phyloP scores from a whole-genome alignment of 2,888 invertebrate species.

The Tenthredo distinguenda region DNA sequence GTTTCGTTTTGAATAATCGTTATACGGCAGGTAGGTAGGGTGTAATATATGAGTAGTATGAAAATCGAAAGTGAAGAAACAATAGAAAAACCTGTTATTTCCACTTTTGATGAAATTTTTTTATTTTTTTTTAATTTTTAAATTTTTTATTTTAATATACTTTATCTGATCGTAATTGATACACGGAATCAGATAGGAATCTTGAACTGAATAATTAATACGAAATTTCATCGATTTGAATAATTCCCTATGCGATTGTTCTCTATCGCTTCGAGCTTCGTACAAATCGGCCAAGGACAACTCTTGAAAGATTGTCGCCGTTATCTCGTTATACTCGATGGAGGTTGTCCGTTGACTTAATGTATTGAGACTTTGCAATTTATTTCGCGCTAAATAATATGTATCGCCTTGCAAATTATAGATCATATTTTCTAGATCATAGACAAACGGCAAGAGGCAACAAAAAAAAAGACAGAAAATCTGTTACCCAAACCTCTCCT shows the following conservation, averaged over 20 bases:
- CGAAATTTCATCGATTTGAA: background rate
- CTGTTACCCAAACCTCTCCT: background rate
- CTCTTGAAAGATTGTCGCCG: constrained; percentile 23
- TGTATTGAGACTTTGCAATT: constrained; percentile 1
- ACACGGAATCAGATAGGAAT: background rate
- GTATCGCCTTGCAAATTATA: background rate
- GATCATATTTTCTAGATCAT: background rate
- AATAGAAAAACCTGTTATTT: background rate
- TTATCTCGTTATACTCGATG: constrained; percentile 18
- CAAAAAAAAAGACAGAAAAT: background rate
- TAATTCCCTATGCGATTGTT: background rate
- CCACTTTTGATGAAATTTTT: background rate
- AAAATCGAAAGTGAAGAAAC: background rate
- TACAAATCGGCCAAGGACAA: constrained; percentile 46
- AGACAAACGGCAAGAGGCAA: background rate
- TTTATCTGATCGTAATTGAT: background rate
- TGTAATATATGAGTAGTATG: background rate
- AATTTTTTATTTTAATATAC: background rate
- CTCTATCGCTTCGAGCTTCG: constrained; percentile 27
- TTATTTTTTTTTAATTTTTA: background rate
- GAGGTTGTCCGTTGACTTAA: background rate
- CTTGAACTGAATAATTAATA: background rate
- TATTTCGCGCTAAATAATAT: background rate
- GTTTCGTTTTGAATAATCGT: background rate
- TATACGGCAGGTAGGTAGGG: background rate